Base-by-base conservation (phyloP, 2,888 invertebrate genomes). In the Tenthredo livida region DNA sequence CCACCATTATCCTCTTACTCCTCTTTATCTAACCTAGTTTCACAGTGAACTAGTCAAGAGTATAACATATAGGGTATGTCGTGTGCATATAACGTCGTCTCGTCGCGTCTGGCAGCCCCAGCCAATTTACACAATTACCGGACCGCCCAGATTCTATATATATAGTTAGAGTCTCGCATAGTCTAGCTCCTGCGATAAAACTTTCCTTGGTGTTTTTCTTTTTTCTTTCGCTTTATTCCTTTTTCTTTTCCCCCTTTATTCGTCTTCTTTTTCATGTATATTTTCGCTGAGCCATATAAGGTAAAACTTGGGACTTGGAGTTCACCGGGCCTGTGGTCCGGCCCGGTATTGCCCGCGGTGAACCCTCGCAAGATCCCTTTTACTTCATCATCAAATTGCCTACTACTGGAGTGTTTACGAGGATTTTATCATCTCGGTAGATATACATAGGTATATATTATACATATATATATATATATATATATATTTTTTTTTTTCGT, bases 301-400 rank as follows among this genome's bases (percentile, higher is more conserved):
- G 10, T 72, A 12, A 21, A 21, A 61, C 61, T 61, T 61, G 10
- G 61, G 61, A 61, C 61, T 25, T 61, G 25, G 21, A 25, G 61
- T 61, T 61, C 12, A 61, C 25, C 61, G 25, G 25, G 10, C 21
- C 61, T 25, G 61, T 25, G 61, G 61, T 61, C 21, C 17, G 9
- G 54, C 29, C 33, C 3, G 33, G 77, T 77, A 54, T 77, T 77
- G 33, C 77, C 54, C 47, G 25, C 43, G 5, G 67, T 29, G 77
- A 25, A 80, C 61, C 80, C 80, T 58, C 40, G 80, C 37, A 12
- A 58, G 61, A 80, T 21, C 77, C 80, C 54, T 80, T 80, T 61
- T 80, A 80, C 80, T 61, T 40, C 58, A 80, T 80, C 80, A 80
- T 80, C 80, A 80, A 80, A 61, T 80, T 80, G 50, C 77, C 77